These are phyloP conservation scores for crab-eating macaque (Macaca fascicularis) DNA, from an alignment of 2,113 vertebrate genomes.

Conservation along the genomic window T2T-MFA8v1.1 NC_088381.1:51770001-51770500, in stretches of 20 bases:
- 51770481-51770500: not conserved
- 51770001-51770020: not conserved
- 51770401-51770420: not conserved
- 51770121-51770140: not conserved
- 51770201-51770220: not conserved
- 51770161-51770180: not conserved
- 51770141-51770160: constrained; percentile 7
- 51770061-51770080: not conserved
- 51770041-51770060: not conserved
- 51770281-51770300: not conserved
- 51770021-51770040: not conserved
- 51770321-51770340: not conserved
- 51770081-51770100: not conserved
- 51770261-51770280: not conserved
- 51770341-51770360: not conserved
- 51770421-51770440: not conserved
- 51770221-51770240: not conserved
- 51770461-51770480: not conserved
- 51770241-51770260: constrained; percentile 41
- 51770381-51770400: not conserved
- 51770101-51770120: not conserved
- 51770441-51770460: not conserved
- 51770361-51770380: not conserved
- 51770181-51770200: not conserved
- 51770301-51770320: not conserved